Evolutionary conservation across 1,140 invertebrate species (phyloP).

Genomic region (Lanistes nyassanus): DNA sequence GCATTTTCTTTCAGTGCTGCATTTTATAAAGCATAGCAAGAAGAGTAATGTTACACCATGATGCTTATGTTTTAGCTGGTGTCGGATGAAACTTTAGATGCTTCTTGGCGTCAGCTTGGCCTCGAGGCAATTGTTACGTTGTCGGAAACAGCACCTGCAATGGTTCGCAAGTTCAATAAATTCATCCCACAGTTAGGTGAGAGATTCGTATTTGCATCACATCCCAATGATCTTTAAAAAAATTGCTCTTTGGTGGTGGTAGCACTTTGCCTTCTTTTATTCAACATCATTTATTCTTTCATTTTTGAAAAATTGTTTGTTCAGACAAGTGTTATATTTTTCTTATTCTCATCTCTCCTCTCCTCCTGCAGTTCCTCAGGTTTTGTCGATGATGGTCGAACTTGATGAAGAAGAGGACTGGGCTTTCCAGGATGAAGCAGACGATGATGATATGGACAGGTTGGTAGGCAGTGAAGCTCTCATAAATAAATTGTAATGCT

Average conservation of each 20-base stretch:
- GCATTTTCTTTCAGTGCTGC: too few relatives aligned
- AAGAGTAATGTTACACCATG: too few relatives aligned
- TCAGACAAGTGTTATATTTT: neutral
- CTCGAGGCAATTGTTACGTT: constrained; percentile 95
- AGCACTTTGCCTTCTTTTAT: neutral
- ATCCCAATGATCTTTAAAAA: neutral
- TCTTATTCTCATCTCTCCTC: neutral
- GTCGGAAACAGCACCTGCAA: constrained; percentile 93
- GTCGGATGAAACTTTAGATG: constrained; percentile 78
- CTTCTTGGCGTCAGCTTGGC: constrained; percentile 89
- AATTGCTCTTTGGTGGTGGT: neutral
- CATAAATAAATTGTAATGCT: too few relatives aligned
- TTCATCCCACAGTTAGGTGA: constrained; percentile 75
- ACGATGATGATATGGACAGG: constrained; percentile 86
- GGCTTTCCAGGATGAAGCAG: constrained; percentile 71
- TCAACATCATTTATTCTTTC: neutral
- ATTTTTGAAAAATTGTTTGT: neutral
- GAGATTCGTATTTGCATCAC: constrained; percentile 19
- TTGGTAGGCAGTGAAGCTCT: constrained; percentile 40
- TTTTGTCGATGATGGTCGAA: constrained; percentile 97
- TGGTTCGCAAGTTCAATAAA: constrained; percentile 90
- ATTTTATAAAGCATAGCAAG: too few relatives aligned
- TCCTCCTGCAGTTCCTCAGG: constrained; percentile 74
- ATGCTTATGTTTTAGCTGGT: constrained; percentile 68
- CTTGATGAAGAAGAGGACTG: constrained; percentile 93